Conservation (phyloP, 2,113 vertebrate genomes). For the Prolemur simus region DNA sequence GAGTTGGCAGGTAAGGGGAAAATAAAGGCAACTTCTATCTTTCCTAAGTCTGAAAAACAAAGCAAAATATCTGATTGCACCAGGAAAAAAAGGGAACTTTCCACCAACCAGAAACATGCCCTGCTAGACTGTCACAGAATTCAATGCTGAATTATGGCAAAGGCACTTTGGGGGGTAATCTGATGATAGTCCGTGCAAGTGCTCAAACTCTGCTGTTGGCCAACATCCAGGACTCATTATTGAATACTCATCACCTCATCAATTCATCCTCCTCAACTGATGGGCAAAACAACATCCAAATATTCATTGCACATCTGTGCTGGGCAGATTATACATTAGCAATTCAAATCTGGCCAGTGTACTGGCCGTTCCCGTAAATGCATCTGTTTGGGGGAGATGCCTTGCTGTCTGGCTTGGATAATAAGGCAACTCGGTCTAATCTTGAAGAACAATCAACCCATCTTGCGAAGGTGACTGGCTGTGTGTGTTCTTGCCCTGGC, state of each 20-base stretch:
- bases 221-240: constrained; percentile 89
- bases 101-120: constrained; percentile 77
- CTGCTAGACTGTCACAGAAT: constrained; percentile 82
- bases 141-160: constrained; percentile 75
- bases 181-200: constrained; percentile 83
- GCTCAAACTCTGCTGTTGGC: constrained; percentile 91
- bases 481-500: constrained; percentile 85
- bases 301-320: constrained; percentile 92
- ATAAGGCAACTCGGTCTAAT: constrained; percentile 88
- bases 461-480: constrained; percentile 90
- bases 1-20: not conserved
- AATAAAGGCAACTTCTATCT: constrained; percentile 6
- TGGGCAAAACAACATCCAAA: constrained; percentile 86
- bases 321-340: constrained; percentile 90
- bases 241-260: constrained; percentile 92
- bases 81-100: constrained; percentile 78
- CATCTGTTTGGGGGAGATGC: constrained; percentile 86
- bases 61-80: constrained; percentile 66
- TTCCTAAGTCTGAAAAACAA: constrained; percentile 68
- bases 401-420: constrained; percentile 85
- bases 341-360: constrained; percentile 86
- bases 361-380: constrained; percentile 83
- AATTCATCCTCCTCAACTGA: constrained; percentile 90
- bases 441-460: constrained; percentile 89
- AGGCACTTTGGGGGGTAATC: constrained; percentile 81